Base-by-base conservation (phyloP, 2,113 vertebrate species). In the Lipophrys pholis region DNA sequence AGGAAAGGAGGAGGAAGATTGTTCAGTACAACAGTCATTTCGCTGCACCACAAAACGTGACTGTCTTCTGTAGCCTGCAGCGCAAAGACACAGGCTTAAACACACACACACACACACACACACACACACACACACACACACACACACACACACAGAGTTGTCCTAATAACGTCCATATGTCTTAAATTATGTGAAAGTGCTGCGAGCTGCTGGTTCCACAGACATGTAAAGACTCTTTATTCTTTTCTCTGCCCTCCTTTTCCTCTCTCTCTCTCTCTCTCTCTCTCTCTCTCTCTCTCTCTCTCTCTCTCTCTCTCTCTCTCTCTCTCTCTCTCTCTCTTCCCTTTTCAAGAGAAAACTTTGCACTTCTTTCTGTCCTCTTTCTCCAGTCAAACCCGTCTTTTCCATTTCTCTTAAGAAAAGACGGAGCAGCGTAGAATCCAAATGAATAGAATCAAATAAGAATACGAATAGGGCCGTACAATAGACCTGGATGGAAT, bases 111-210 rank as follows among this genome's bases (percentile, higher is more conserved):
- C 46, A 58, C 40, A 46, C 39, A 58, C 64, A 46, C 58, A 64
- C 59, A 78, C 52, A 69, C 59, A 63, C 52, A 35, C 9, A 62
- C 48, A 54, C 55, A 74, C 40, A 40, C 63, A 53, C 40, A 69
- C 68, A 68, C 49, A 70, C 73, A 76, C 75, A 80, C 63, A 76
- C 43, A 85, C 83, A 83, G 73, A 16, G 84, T 48, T 66, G 81
- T 88, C 81, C 81, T 90, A 90, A 91, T 90, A 88, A 90, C 78
- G 65, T 75, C 90, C 90, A 91, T 93, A 91, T 91, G 90, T 92
- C 79, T 89, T 89, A 90, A 89, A 91, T 91, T 89, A 92, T 84
- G 83, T 86, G 87, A 90, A 89, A 91, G 85, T 89, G 89, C 89
- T 90, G 83, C 71, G 87, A 89, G 90, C 88, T 89, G 85, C 89